Evolutionary conservation across 2,113 vertebrate genomes (phyloP), one percentile per base, ranked within the genome.

Genomic region (Periophthalmodon schlosseri): DNA sequence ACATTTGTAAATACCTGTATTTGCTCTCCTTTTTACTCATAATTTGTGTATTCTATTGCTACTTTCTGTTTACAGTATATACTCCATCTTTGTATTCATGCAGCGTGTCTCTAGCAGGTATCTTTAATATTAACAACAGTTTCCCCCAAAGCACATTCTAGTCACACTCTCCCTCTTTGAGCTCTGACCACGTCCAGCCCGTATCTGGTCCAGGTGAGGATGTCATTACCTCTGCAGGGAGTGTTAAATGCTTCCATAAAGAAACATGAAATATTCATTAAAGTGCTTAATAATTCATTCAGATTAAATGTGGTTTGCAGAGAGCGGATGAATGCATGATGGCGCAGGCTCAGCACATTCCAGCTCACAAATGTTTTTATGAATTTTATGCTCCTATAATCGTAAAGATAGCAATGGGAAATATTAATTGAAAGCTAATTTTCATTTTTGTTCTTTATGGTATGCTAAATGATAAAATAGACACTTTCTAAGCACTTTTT

Each of bases 261-360:
- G 83, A 90, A 87, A 87, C 86, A 87, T 91, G 74, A 88, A 92
- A 91, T 90, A 91, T 92, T 90, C 87, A 92, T 92, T 85, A 89
- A 80, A 75, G 86, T 80, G 50, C 85, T 92, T 92, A 89, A 93
- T 92, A 92, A 89, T 90, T 88, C 74, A 86, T 85, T 78, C 85
- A 77, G 89, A 93, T 93, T 87, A 91, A 91, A 88, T 79, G 87
- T 81, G 83, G 81, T 87, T 86, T 87, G 82, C 73, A 79, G 78
- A 86, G 83, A 75, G 78, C 84, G 81, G 82, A 92, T 86, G 81
- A 91, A 91, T 86, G 64, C 69, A 78, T 89, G 86, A 91, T 85
- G 84, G 73, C 85, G 88, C 89, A 58, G 58, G 84, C 80, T 92
- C 91, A 92, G 91, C 91, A 88, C 87, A 89, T 91, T 91, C 82